These are phyloP conservation scores for Mya arenaria DNA, from an alignment of 1,140 invertebrate species.

Conservation along the genomic window DNA sequence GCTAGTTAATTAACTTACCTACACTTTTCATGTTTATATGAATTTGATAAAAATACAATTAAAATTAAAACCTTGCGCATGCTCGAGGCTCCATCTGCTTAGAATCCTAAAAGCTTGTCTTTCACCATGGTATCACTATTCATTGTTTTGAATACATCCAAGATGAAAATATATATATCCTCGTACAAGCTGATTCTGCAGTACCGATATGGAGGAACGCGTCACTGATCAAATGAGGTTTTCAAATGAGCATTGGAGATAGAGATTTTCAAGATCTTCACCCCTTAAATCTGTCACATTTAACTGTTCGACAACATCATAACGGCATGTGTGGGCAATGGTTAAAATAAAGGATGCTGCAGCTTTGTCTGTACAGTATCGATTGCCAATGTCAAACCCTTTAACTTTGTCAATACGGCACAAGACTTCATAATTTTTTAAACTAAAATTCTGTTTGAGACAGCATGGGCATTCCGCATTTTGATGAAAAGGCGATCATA, in stretches of 20 bases:
- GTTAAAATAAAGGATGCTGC: background rate
- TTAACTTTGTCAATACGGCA: conserved; percentile 15
- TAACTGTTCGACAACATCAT: background rate
- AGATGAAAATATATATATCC: background rate
- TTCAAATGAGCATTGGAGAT: background rate
- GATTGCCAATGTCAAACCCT: background rate
- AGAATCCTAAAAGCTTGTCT: too few relatives aligned
- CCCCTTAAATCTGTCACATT: background rate
- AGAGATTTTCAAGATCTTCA: conserved; percentile 2
- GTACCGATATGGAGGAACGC: background rate
- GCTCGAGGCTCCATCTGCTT: too few relatives aligned
- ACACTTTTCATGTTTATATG: too few relatives aligned
- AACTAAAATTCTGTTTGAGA: too few relatives aligned
- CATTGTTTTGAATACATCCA: background rate
- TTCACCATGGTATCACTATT: background rate
- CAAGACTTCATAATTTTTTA: too few relatives aligned
- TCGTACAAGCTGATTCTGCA: background rate
- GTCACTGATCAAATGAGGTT: background rate
- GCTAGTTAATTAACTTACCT: too few relatives aligned
- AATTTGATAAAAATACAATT: too few relatives aligned
- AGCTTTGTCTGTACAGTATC: conserved; percentile 11
- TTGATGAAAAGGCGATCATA: too few relatives aligned
- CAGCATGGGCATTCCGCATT: too few relatives aligned
- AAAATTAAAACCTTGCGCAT: too few relatives aligned
- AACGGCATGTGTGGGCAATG: background rate